phyloP scores from a whole-genome alignment of 23 tunicate genomes.

The Diplosoma virens region DNA sequence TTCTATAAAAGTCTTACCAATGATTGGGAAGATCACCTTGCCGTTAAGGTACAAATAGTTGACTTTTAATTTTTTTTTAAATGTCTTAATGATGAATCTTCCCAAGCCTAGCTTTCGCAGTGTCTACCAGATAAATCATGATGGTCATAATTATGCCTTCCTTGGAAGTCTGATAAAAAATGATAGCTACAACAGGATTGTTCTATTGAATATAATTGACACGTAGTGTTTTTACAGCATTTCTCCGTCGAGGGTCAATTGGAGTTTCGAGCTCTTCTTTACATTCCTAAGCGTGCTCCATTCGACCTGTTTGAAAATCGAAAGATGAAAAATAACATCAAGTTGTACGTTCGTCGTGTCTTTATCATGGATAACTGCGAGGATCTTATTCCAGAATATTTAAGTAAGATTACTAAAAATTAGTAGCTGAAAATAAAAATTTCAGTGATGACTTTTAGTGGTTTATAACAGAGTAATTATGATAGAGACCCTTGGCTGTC shows the following conservation, averaged over 20 bases:
- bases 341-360: conserved; percentile 89
- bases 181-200: not conserved
- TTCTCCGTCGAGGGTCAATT: conserved; percentile 98
- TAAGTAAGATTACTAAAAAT: no score
- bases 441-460: no score
- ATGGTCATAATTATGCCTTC: conserved; percentile 69
- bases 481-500: not conserved
- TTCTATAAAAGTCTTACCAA: conserved; percentile 94
- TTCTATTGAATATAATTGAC: not conserved
- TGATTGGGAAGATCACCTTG: conserved; percentile 98
- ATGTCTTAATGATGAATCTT: not conserved
- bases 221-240: conserved; percentile 48
- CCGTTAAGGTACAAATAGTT: conserved; percentile 67
- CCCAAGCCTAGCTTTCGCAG: conserved; percentile 61
- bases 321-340: conserved; percentile 93
- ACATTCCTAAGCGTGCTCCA: conserved; percentile 94
- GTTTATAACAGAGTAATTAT: no score
- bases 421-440: no score
- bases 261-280: conserved; percentile 89
- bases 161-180: conserved; percentile 68
- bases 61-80: not conserved
- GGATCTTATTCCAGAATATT: conserved; percentile 92
- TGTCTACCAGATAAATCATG: conserved; percentile 72
- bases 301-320: conserved; percentile 94
- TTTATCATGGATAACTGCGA: conserved; percentile 99